Conservation (phyloP, 2,113 vertebrate genomes). For the Alectura lathami region DNA sequence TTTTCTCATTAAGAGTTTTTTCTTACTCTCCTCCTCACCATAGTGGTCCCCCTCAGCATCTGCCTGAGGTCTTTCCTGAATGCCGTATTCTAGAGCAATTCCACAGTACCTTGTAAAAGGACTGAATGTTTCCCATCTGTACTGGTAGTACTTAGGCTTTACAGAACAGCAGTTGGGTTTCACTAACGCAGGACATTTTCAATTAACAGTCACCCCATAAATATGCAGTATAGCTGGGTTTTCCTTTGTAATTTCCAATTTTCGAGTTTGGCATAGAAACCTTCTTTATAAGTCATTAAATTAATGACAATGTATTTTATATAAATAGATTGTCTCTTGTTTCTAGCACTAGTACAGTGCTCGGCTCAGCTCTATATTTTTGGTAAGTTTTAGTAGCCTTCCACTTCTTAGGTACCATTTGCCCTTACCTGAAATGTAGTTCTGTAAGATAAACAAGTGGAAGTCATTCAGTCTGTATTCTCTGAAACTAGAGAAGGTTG, state of each 20-base stretch:
- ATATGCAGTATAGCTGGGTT: background rate
- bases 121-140: background rate
- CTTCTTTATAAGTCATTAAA: background rate
- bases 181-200: background rate
- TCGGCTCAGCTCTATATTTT: background rate
- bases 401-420: background rate
- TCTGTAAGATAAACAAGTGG: background rate
- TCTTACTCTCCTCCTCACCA: background rate
- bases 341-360: background rate
- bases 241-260: background rate
- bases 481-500: background rate
- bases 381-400: background rate
- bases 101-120: background rate
- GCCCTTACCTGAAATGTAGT: background rate
- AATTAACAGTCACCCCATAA: background rate
- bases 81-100: background rate
- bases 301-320: background rate
- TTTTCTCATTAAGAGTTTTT: background rate
- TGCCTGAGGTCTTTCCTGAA: background rate
- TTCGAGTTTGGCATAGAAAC: background rate
- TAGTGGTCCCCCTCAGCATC: background rate
- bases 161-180: background rate
- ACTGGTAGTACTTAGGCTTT: background rate
- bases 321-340: background rate
- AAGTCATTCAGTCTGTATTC: background rate